Percentiles rank a stretch among this genome's conserved stretches.
Evolutionary conservation across 2,113 vertebrate genomes (phyloP).

Genomic region (Semnornis frantzii): DNA sequence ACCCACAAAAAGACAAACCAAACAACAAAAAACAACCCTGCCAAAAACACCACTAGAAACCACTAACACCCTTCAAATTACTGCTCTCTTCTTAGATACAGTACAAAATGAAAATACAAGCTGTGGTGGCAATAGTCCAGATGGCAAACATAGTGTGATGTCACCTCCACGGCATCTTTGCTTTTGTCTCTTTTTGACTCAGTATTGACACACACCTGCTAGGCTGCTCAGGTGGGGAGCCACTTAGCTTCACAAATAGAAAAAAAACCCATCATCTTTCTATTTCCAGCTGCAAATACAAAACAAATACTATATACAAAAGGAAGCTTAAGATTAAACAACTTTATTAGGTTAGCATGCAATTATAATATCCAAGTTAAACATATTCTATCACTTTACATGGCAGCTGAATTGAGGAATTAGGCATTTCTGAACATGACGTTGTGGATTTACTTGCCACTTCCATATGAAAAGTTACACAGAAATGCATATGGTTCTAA

Average conservation of each 20-base stretch:
- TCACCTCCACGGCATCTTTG: neutral
- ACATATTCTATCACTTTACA: neutral
- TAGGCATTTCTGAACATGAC: constrained; percentile 18
- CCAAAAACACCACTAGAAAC: neutral
- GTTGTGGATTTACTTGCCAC: neutral
- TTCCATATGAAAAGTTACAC: neutral
- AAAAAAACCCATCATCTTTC: neutral
- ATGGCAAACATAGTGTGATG: neutral
- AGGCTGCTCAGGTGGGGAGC: neutral
- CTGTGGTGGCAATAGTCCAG: neutral
- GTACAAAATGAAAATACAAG: neutral
- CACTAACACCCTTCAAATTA: neutral
- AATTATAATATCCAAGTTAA: neutral
- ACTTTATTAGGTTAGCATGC: neutral
- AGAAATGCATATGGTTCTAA: neutral
- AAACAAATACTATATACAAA: neutral
- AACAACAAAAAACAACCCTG: fast-evolving
- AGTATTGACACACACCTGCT: neutral
- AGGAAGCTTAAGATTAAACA: neutral
- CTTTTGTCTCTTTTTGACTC: neutral
- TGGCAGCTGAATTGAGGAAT: neutral
- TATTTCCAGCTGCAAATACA: neutral
- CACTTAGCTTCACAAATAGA: neutral
- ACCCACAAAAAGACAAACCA: neutral
- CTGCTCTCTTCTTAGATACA: neutral